Evolutionary conservation across 2,797 vertebrate species (phyloP), one percentile per base, ranked within the genome.

Genomic region (Sparus aurata): DNA sequence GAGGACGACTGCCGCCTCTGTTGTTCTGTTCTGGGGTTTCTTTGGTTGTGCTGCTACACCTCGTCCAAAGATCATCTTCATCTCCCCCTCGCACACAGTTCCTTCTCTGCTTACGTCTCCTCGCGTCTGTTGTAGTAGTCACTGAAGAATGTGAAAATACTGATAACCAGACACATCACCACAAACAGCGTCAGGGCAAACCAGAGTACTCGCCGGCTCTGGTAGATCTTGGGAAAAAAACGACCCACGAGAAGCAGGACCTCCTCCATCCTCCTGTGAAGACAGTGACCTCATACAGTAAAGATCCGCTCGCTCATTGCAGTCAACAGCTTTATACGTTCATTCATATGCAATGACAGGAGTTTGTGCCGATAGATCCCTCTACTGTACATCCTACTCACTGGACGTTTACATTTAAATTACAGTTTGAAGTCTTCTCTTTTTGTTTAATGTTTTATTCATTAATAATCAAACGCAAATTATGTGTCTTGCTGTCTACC

Each of bases 91-190:
- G 62, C 60, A 84, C 71, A 64, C 69, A 77, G 22, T 89, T 34
- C 70, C 53, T 63, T 85, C 50, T 79, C 77, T 16, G 82, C 64
- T 65, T 94, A 94, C 47, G 90, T 92, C 89, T 95, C 93, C 30
- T 91, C 92, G 0, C 76, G 90, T 46, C 90, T 92, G 43, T 77
- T 92, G 85, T 93, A 92, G 82, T 91, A 82, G 81, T 87, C 91
- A 54, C 86, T 93, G 73, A 95, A 94, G 86, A 95, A 94, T 4
- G 92, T 93, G 58, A 95, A 92, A 78, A 96, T 84, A 81, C 93
- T 95, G 85, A 95, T 90, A 38, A 95, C 83, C 57, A 96, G 62
- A 52, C 95, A 95, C 80, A 93, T 86, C 46, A 86, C 72, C 68
- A 95, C 88, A 47, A 95, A 92, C 72, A 95, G 65, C 0, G 87